These are phyloP conservation scores for Lota lota DNA, from an alignment of 2,113 vertebrate species.

Conservation along the genomic window DNA sequence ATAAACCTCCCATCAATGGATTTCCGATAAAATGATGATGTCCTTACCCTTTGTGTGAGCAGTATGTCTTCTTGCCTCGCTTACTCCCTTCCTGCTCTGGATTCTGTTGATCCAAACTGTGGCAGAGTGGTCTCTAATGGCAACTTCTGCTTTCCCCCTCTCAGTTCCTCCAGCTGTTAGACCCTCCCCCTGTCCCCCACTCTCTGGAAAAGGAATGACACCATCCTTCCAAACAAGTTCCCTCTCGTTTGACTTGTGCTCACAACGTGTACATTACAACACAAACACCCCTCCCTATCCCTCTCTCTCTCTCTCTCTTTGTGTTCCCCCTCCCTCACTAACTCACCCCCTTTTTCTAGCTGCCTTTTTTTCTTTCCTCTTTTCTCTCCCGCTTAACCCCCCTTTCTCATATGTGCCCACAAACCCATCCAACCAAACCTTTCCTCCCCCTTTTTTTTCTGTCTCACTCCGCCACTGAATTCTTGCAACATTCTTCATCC, in stretches of 20 bases:
- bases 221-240: constrained; percentile 79
- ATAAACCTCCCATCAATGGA: too few species aligned
- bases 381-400: constrained; percentile 44
- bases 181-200: constrained; percentile 67
- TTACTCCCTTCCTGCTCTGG: constrained; percentile 40
- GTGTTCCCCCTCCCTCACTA: neutral
- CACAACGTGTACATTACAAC: constrained; percentile 63
- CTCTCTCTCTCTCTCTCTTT: constrained; percentile 35
- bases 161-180: neutral
- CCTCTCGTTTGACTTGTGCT: constrained; percentile 71
- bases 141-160: constrained; percentile 50
- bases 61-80: constrained; percentile 22
- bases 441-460: constrained; percentile 40
- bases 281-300: constrained; percentile 59
- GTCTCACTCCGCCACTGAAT: constrained; percentile 60
- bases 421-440: constrained; percentile 47
- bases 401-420: constrained; percentile 17
- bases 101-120: constrained; percentile 26
- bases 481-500: constrained; percentile 77
- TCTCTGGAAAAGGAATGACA: constrained; percentile 76
- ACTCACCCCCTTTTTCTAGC: neutral
- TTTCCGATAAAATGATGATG: constrained; percentile 5
- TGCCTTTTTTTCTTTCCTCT: constrained; percentile 22
- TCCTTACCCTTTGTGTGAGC: constrained; percentile 38
- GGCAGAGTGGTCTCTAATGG: constrained; percentile 48